A percentile compares a stretch with the other conserved stretches of the same genome.
phyloP scores from a whole-genome alignment of 2,888 invertebrate species.

The Melanostoma mellinum region DNA sequence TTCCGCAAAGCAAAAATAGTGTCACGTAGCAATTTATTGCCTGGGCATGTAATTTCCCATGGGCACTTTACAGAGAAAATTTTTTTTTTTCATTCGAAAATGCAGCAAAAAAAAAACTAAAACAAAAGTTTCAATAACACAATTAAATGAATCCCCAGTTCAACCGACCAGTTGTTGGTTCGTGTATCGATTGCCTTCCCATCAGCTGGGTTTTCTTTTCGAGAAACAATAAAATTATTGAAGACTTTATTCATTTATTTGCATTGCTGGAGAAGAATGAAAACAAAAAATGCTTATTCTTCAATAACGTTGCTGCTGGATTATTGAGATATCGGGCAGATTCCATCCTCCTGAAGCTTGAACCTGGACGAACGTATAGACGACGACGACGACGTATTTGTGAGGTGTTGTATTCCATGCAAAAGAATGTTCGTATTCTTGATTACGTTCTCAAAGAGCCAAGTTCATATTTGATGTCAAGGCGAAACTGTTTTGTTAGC shows the following conservation, averaged over 20 bases:
- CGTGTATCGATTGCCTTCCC: neutral
- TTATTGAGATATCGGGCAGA: constrained; percentile 16
- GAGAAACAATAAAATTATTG: neutral
- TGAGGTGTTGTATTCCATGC: neutral
- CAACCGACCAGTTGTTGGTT: neutral
- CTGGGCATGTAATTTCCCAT: constrained; percentile 62
- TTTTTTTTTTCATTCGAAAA: constrained; percentile 45
- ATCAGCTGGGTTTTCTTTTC: neutral
- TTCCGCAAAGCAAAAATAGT: constrained; percentile 57
- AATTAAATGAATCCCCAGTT: constrained; percentile 49
- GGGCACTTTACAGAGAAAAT: constrained; percentile 42
- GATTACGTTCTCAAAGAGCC: constrained; percentile 20
- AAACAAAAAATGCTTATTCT: too few relatives aligned
- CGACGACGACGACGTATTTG: neutral
- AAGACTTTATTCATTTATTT: constrained; percentile 26
- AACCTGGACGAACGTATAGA: neutral
- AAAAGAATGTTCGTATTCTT: constrained; percentile 1
- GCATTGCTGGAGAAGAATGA: constrained; percentile 11
- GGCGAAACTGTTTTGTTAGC: constrained; percentile 48
- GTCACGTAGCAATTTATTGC: constrained; percentile 66
- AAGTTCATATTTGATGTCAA: constrained; percentile 70
- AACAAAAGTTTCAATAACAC: constrained; percentile 44
- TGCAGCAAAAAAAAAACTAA: constrained; percentile 18
- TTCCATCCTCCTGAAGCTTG: constrained; percentile 3
- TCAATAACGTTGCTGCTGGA: constrained; percentile 17